These are phyloP conservation scores for Coracias cyanogaster DNA, from an alignment of 2,797 vertebrate species.

Conservation along the genomic window DNA sequence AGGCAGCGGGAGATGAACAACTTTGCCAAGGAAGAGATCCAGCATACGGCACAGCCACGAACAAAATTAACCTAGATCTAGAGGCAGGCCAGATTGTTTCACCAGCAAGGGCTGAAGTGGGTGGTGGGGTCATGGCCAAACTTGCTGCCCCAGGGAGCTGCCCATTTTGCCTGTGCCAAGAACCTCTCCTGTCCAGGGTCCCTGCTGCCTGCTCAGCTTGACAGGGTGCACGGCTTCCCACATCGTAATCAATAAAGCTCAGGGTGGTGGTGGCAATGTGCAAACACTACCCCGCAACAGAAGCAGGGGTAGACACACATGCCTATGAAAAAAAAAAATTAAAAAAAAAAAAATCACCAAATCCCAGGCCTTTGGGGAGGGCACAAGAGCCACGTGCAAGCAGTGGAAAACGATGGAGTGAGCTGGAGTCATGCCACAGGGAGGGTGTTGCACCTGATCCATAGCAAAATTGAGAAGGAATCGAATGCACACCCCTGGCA, in stretches of 20 bases:
- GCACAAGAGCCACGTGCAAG: neutral
- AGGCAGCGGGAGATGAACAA: neutral
- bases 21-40: neutral
- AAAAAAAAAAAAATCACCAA: neutral
- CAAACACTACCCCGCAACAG: neutral
- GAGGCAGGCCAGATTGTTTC: neutral
- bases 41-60: neutral
- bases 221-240: neutral
- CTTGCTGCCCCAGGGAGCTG: neutral
- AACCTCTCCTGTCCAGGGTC: neutral
- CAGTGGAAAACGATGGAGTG: neutral
- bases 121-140: neutral
- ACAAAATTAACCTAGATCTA: neutral
- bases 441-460: neutral
- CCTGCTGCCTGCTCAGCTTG: neutral
- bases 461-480: neutral
- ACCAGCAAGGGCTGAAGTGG: neutral
- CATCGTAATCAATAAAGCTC: accelerated
- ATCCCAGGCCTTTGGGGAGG: neutral
- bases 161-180: neutral
- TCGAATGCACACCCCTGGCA: neutral
- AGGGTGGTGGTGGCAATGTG: neutral
- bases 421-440: neutral
- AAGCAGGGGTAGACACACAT: neutral
- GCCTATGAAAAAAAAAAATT: neutral